Evolutionary conservation across 2,888 invertebrate species (phyloP).

Genomic region (Villa cingulata): DNA sequence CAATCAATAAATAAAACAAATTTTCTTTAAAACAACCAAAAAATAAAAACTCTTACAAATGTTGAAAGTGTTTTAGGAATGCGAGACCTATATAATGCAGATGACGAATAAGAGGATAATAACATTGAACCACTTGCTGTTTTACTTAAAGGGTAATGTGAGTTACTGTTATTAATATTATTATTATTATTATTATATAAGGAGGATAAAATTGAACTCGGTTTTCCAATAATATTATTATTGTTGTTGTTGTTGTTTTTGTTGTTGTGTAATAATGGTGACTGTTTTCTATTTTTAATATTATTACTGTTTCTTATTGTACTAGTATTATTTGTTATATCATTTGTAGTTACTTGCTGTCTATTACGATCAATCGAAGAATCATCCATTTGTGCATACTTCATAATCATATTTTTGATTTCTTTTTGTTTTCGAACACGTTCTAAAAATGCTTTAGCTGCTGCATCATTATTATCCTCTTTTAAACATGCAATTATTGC

Average conservation of each 20-base stretch:
- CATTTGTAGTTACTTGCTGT: neutral
- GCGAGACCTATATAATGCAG: conserved; percentile 38
- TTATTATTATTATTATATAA: too few relatives aligned
- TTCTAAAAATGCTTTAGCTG: conserved; percentile 44
- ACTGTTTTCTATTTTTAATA: conserved; percentile 12
- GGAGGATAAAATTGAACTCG: conserved; percentile 20
- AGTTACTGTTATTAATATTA: neutral
- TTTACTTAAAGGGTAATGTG: conserved; percentile 9
- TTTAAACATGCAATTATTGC: conserved; percentile 38
- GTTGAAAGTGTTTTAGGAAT: conserved; percentile 37
- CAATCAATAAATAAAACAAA: conserved; percentile 7
- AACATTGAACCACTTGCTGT: conserved; percentile 23
- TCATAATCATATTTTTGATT: conserved; percentile 66
- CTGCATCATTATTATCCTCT: conserved; percentile 34
- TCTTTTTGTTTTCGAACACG: conserved; percentile 71
- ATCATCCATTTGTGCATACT: conserved; percentile 67
- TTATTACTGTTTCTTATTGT: conserved; percentile 1
- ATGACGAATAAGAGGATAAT: conserved; percentile 37
- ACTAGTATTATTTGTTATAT: neutral
- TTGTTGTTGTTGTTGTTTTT: neutral
- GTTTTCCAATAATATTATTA: conserved; percentile 17
- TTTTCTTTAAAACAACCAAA: conserved; percentile 8
- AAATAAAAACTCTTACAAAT: conserved; percentile 32
- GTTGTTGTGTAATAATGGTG: neutral
- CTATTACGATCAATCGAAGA: too few relatives aligned